A percentile compares a stretch with the other conserved stretches of the same genome.
phyloP scores from a whole-genome alignment of 53 echinoderm and acorn worm genomes.

The Crossaster papposus region DNA sequence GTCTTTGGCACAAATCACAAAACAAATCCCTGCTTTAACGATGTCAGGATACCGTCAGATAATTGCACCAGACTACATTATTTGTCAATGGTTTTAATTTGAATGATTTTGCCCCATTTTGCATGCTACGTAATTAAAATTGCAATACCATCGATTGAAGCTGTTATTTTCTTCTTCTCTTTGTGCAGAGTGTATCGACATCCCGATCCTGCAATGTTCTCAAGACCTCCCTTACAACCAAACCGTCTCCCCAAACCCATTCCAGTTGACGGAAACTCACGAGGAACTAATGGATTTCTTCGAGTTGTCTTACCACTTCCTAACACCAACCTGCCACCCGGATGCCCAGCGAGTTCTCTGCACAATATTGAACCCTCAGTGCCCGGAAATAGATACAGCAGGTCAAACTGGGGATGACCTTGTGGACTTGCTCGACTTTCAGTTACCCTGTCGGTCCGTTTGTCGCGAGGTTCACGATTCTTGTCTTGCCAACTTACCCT shows the following conservation, averaged over 20 bases:
- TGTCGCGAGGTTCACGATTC: slow-evolving; percentile 59
- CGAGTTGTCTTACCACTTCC: slow-evolving; percentile 55
- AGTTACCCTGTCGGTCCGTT: slow-evolving; percentile 55
- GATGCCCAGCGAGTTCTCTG: slow-evolving; percentile 61
- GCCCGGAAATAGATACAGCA: slow-evolving; percentile 17
- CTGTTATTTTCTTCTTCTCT: neutral
- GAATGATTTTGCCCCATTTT: too few species aligned
- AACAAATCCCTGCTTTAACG: too few species aligned
- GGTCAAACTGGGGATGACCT: neutral
- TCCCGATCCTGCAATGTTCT: slow-evolving; percentile 36
- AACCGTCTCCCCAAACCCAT: slow-evolving; percentile 62
- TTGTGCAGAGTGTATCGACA: slow-evolving; percentile 36
- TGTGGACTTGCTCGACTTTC: slow-evolving; percentile 48
- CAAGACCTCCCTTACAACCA: slow-evolving; percentile 47
- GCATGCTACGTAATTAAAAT: too few species aligned
- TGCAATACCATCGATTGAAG: neutral
- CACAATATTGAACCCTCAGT: slow-evolving; percentile 63
- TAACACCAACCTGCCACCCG: slow-evolving; percentile 58
- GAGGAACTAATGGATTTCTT: slow-evolving; percentile 47
- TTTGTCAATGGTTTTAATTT: neutral
- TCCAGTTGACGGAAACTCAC: slow-evolving; percentile 26
- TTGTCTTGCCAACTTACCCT: slow-evolving; percentile 48
- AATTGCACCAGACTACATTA: too few species aligned
- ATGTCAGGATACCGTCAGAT: too few species aligned
- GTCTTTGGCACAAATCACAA: too few species aligned